Evolutionary conservation across 2,113 vertebrate species (phyloP), one percentile per base, ranked within the genome.

Genomic region (Lontra canadensis): DNA sequence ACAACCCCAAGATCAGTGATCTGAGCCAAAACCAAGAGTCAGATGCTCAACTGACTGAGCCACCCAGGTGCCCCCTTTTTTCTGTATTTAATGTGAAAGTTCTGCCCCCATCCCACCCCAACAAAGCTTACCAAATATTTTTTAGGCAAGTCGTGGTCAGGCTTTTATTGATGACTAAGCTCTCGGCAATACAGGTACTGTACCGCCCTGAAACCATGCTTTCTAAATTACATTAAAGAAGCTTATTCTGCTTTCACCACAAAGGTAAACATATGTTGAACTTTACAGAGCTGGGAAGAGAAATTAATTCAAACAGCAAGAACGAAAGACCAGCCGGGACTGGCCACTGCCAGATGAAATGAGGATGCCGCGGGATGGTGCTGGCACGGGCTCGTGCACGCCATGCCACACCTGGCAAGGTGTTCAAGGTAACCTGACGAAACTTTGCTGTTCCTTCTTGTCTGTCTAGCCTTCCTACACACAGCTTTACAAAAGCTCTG

Each of bases 51-150:
- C 67, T 69, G 67, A 69, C 34, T 36, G 7, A 69, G 34, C 18
- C 34, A 69, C 34, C 67, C 67, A 69, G 8, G 34, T 69, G 8
- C 18, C 67, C 67, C 34, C 84, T 69, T 83, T 73, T 39, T 89
- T 95, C 65, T 73, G 10, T 12, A 61, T 85, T 89, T 73, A 86
- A 95, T 36, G 44, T 17, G 84, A 90, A 95, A 82, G 74, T 59
- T 87, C 59, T 96, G 34, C 7, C 14, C 20, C 39, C 29, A 23
- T 4, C 11, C 36, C 39, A 90, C 44, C 6, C 44, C 34, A 84
- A 82, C 36, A 93, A 90, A 90, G n/a, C 36, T 71, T 12, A 71
- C 1, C 69, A 65, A 44, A 78, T 88, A 44, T 85, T 85, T 91
- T 69, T 52, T 78, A 85, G 83, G 65, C 29, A 63, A 92, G 47